phyloP scores from a whole-genome alignment of 1,140 invertebrate species.

The Brachionus koreanus region DNA sequence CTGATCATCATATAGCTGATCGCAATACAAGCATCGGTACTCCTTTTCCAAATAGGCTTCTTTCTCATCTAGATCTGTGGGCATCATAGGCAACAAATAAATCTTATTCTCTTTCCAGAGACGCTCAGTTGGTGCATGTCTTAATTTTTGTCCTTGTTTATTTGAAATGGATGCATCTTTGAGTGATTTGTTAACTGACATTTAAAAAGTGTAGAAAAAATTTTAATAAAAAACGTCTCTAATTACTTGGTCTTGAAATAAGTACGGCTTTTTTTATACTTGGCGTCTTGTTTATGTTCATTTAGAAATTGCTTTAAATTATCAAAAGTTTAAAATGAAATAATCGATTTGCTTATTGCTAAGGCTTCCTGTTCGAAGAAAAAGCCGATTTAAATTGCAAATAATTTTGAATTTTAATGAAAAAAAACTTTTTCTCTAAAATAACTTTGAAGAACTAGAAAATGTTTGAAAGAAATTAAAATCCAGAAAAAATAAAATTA shows the following conservation, averaged over 20 bases:
- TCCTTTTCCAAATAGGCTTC: conserved; percentile 37
- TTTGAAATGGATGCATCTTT: background rate
- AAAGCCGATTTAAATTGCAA: conserved; percentile 34
- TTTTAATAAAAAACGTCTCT: background rate
- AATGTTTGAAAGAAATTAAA: background rate
- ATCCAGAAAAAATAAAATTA: background rate
- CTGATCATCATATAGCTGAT: conserved; percentile 22
- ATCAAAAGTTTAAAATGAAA: background rate
- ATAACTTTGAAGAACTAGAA: background rate
- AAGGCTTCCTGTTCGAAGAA: background rate
- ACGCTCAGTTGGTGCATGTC: background rate
- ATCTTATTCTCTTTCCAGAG: conserved; percentile 2
- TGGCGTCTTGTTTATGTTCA: background rate
- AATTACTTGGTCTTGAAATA: conserved; percentile 18
- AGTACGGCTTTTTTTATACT: conserved; percentile 18
- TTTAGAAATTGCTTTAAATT: background rate
- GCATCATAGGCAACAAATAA: conserved; percentile 11
- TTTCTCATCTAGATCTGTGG: background rate
- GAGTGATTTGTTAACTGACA: background rate
- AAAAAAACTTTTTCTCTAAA: background rate
- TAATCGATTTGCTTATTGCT: conserved; percentile 25
- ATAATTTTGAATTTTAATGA: background rate
- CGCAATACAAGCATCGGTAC: conserved; percentile 33
- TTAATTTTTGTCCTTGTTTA: background rate
- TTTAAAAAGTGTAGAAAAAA: background rate